Percentiles rank a stretch among this genome's conserved stretches.
These are phyloP conservation scores for Parascotia fuliginaria DNA, from an alignment of 2,888 invertebrate genomes.

Conservation along the genomic window DNA sequence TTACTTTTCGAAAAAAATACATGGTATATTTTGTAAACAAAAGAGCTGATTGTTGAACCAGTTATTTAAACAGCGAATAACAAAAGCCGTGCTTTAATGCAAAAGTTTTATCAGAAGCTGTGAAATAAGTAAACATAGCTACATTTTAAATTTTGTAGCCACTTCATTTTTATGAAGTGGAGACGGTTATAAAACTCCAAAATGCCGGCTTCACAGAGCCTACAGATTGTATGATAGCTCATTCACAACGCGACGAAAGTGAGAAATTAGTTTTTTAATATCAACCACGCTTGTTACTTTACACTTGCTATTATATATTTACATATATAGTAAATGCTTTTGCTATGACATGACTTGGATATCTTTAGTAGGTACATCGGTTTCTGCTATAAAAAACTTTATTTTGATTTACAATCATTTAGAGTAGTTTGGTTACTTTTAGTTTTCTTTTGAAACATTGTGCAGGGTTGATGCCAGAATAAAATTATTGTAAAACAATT, in stretches of 20 bases:
- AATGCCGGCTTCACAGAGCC: conserved; percentile 23
- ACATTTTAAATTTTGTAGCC: conserved; percentile 31
- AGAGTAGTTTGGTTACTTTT: too few relatives aligned
- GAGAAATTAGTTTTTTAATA: conserved; percentile 48
- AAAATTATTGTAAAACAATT: too few relatives aligned
- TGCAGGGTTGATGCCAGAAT: too few relatives aligned
- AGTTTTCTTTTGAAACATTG: too few relatives aligned
- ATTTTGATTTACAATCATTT: too few relatives aligned
- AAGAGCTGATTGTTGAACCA: not conserved
- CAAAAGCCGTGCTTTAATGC: not conserved
- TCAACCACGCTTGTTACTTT: not conserved
- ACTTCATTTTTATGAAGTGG: conserved; percentile 40
- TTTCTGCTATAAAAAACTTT: too few relatives aligned
- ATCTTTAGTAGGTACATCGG: too few relatives aligned
- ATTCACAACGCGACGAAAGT: conserved; percentile 31
- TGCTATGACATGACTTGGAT: too few relatives aligned
- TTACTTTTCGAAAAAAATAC: too few relatives aligned
- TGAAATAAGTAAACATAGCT: conserved; percentile 25
- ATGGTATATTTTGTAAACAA: too few relatives aligned
- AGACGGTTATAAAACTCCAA: conserved; percentile 34
- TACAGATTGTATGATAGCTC: conserved; percentile 38
- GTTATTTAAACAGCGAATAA: not conserved
- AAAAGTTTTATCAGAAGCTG: conserved; percentile 26
- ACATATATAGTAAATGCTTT: conserved; percentile 1
- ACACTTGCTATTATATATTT: conserved; percentile 22